Evolutionary conservation across 2,888 invertebrate genomes (phyloP), one percentile per base, ranked within the genome.

Genomic region (Beris chalybata): DNA sequence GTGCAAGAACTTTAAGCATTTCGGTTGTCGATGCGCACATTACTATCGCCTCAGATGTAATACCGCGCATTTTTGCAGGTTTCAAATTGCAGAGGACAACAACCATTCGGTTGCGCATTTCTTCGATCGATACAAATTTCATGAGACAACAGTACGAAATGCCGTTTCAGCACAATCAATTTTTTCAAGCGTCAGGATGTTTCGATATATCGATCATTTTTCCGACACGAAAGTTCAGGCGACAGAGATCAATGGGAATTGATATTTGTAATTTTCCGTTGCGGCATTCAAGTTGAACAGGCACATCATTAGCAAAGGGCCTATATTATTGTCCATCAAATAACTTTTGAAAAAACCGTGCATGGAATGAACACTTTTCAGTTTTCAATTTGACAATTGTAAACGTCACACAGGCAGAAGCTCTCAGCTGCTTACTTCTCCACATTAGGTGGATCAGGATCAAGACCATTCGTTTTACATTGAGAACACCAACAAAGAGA

Each of bases 31-130:
- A 88, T 4, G 96, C 96, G 82, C 97, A 97, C 92, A 97, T 93
- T 5, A 97, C 94, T 97, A 97, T 97, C 3, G 91, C 97, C 80
- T 96, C 92, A 0, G 96, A 96, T 63, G 88, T 86, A 22, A 97
- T 84, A 59, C 91, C 91, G 65, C 91, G 84, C 90, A 91, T 91
- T 85, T 97, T 97, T 0, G 91, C 94, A 56, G 97, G 94, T 80
- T 97, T 97, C 54, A 97, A 83, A 79, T 97, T 97, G 75, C 95
- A 95, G 47, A 97, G 82, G 1, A 97, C 87, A 74, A 97, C 87
- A 4, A 95, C 95, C 76, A 88, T 77, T 58, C 89, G 86, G 73
- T 93, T 85, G 74, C 86, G 85, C 89, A n/a, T n/a, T n/a, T n/a
- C n/a, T n/a, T n/a, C n/a, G n/a, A n/a, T n/a, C n/a, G n/a, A n/a